Percentiles rank a stretch among this genome's conserved stretches.
Evolutionary conservation across 1,140 invertebrate species (phyloP).

Genomic region (Oryctes rhinoceros): DNA sequence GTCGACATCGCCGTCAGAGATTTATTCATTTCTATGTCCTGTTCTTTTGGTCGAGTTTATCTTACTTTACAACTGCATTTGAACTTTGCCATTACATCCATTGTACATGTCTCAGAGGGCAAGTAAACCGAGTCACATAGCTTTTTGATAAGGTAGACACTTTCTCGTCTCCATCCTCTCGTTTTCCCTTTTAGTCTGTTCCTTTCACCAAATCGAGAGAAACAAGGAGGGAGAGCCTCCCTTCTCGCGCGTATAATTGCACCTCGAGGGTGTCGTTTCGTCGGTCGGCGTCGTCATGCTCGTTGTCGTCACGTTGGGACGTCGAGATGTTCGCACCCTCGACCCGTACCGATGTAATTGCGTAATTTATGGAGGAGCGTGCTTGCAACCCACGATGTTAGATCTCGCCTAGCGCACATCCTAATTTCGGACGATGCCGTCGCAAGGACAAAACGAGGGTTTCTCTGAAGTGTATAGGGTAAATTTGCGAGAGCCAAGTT

Average conservation of each 20-base stretch:
- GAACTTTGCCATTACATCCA: too few relatives aligned
- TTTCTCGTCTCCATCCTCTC: too few relatives aligned
- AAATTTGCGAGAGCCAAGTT: neutral
- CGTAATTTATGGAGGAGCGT: constrained; percentile 53
- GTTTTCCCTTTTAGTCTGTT: too few relatives aligned
- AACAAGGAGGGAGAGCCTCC: neutral
- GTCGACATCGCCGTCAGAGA: too few relatives aligned
- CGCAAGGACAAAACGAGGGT: neutral
- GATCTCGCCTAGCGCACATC: neutral
- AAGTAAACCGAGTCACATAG: too few relatives aligned
- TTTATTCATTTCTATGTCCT: too few relatives aligned
- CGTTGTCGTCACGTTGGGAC: constrained; percentile 39
- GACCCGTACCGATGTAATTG: constrained; percentile 48
- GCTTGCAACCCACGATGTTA: neutral
- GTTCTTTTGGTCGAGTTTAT: too few relatives aligned
- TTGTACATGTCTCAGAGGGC: too few relatives aligned
- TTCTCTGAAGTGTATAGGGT: neutral
- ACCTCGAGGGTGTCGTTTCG: constrained; percentile 55
- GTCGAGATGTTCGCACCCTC: constrained; percentile 55
- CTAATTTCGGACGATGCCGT: constrained; percentile 15
- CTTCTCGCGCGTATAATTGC: constrained; percentile 50
- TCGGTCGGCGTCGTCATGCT: neutral
- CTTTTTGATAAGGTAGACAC: too few relatives aligned
- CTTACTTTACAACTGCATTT: too few relatives aligned
- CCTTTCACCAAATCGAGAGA: too few relatives aligned